Evolutionary conservation across 1,140 invertebrate species (phyloP).

Genomic region (Calycopis cecrops): DNA sequence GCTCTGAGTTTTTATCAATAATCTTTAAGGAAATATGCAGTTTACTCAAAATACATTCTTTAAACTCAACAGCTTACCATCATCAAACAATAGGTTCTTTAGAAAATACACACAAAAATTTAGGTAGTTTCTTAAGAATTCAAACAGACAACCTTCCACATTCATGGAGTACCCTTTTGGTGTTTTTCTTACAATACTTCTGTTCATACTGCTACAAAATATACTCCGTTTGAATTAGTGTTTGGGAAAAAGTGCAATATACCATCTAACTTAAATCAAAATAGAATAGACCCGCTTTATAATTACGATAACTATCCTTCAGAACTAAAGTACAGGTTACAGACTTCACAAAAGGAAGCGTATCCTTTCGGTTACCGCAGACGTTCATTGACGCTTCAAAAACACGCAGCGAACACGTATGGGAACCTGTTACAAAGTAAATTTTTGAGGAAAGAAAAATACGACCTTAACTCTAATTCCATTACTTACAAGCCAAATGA

Average conservation of each 20-base stretch:
- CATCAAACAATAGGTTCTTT: constrained; percentile 24
- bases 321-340: too few species aligned
- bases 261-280: constrained; percentile 6
- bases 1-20: constrained; percentile 21
- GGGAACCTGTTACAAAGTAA: too few species aligned
- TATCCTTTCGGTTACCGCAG: too few species aligned
- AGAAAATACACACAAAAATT: constrained; percentile 25
- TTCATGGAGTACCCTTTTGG: constrained; percentile 20
- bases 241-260: constrained; percentile 1
- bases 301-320: too few species aligned
- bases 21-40: constrained; percentile 24
- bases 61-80: constrained; percentile 22
- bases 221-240: neutral
- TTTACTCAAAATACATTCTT: constrained; percentile 18
- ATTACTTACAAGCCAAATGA: too few species aligned
- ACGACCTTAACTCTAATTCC: too few species aligned
- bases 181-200: constrained; percentile 21
- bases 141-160: constrained; percentile 18
- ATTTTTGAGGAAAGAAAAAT: too few species aligned
- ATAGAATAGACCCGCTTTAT: too few species aligned
- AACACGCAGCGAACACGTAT: too few species aligned
- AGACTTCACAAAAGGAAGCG: too few species aligned
- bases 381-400: too few species aligned
- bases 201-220: constrained; percentile 7
- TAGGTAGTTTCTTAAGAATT: constrained; percentile 20